Base-by-base conservation (phyloP, 2,888 invertebrate genomes). In the Pristionchus exspectatus region DNA sequence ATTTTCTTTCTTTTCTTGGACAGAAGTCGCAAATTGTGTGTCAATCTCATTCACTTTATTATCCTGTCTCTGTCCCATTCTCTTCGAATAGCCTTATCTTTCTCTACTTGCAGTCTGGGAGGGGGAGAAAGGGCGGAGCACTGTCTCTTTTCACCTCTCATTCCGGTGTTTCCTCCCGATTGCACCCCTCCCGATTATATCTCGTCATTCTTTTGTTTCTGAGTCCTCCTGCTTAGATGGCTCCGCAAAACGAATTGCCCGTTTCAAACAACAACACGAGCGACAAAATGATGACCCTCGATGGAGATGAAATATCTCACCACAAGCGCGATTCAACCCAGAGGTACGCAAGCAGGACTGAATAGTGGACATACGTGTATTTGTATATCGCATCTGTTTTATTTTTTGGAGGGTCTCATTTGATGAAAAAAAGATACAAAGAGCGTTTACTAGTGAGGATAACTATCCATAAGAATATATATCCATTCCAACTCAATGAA, bases 251-350 rank as follows among this genome's bases (percentile, higher is more conserved):
- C 24, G 33, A 56, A 9, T 85, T 59, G 38, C 30, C 24, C 59
- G 9, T 59, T 24, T 33, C 84, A 12, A 69, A 30, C 27, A n/a
- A 54, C 87, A 87, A 44, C 44, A 69, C 44, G 18, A 85, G 56
- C 59, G 27, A 27, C 81, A 81, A 16, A 16, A 30, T 16, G 7
- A 74, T 24, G 33, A n/a, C 44, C 3, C 54, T 7, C 56, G 59
- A 85, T 54, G 59, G 33, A 27, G 87, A 87, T 50, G 69, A 87
- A 10, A 87, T 87, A 44, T 87, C 87, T 24, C 87, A 87, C 24
- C 87, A 87, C 69, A 87, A 87, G 50, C 66, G 87, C 5, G 50
- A 69, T 9, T 87, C 66, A 5, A 27, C 66, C 27, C 66, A 87
- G 27, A 66, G 87, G 87, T 87, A 87, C 14, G 50, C 18, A 2